Evolutionary conservation across 2,113 vertebrate species (phyloP).

Genomic region (Nothobranchius kuhntae): DNA sequence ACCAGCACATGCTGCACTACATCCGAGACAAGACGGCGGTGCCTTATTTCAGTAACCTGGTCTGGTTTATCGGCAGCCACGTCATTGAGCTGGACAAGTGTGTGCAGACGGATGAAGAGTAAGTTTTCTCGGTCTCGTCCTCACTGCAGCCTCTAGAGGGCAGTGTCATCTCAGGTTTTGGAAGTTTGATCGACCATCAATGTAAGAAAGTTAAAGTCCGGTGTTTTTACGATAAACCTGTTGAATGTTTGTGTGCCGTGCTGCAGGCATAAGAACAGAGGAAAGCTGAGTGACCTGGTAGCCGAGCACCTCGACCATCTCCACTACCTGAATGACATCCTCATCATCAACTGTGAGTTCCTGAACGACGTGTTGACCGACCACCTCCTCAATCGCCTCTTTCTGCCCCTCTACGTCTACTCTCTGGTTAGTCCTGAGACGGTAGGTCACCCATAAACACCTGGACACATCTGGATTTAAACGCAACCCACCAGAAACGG

Average conservation of each 20-base stretch:
- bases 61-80: constrained; percentile 99
- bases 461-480: neutral
- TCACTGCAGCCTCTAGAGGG: constrained; percentile 50
- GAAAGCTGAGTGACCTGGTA: constrained; percentile 95
- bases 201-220: neutral
- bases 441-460: constrained; percentile 54
- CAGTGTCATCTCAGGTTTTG: constrained; percentile 29
- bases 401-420: constrained; percentile 95
- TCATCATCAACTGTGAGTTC: constrained; percentile 98
- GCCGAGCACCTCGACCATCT: constrained; percentile 97
- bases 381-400: constrained; percentile 95
- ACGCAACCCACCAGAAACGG: neutral
- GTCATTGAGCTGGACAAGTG: constrained; percentile 98
- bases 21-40: constrained; percentile 97
- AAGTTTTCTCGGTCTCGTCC: constrained; percentile 62
- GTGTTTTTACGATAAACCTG: neutral
- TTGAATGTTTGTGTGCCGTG: constrained; percentile 10
- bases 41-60: constrained; percentile 98
- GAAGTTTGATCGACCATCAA: neutral
- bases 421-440: constrained; percentile 89
- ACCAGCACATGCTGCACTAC: constrained; percentile 98
- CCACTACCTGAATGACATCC: constrained; percentile 98
- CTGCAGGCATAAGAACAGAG: constrained; percentile 91
- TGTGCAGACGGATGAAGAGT: constrained; percentile 98
- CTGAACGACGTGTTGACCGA: constrained; percentile 97